Evolutionary conservation across 2,797 vertebrate species (phyloP).

Genomic region (Coilia nasus): DNA sequence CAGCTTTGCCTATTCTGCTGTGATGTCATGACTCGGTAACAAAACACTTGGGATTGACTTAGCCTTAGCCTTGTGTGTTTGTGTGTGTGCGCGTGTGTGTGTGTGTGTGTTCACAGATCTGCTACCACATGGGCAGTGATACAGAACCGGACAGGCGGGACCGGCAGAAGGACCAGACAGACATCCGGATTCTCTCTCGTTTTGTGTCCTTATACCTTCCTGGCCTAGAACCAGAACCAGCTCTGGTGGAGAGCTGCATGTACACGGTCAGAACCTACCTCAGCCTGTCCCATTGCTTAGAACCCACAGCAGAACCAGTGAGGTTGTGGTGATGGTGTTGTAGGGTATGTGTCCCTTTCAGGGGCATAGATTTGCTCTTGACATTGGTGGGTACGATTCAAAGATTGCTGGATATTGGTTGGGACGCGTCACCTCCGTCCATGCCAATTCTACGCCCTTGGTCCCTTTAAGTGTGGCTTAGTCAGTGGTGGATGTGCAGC

Average conservation of each 20-base stretch:
- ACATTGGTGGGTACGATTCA: no score
- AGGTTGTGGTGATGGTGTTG: neutral
- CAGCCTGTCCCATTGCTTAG: neutral
- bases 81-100: neutral
- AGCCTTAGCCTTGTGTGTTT: no score
- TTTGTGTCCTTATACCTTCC: slow-evolving; percentile 76
- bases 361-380: no score
- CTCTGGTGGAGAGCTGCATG: slow-evolving; percentile 73
- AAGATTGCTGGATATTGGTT: no score
- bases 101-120: slow-evolving; percentile 66
- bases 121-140: slow-evolving; percentile 78
- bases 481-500: no score
- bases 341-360: no score
- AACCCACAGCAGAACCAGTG: neutral
- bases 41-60: no score
- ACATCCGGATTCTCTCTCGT: slow-evolving; percentile 69
- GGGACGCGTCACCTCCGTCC: no score
- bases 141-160: slow-evolving; percentile 77
- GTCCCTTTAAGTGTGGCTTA: no score
- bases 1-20: no score
- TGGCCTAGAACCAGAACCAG: slow-evolving; percentile 60
- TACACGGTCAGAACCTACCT: slow-evolving; percentile 70
- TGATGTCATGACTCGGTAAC: no score
- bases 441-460: no score
- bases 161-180: slow-evolving; percentile 50